Base-by-base conservation (phyloP, 1,140 invertebrate species). In the Oryctes rhinoceros region DNA sequence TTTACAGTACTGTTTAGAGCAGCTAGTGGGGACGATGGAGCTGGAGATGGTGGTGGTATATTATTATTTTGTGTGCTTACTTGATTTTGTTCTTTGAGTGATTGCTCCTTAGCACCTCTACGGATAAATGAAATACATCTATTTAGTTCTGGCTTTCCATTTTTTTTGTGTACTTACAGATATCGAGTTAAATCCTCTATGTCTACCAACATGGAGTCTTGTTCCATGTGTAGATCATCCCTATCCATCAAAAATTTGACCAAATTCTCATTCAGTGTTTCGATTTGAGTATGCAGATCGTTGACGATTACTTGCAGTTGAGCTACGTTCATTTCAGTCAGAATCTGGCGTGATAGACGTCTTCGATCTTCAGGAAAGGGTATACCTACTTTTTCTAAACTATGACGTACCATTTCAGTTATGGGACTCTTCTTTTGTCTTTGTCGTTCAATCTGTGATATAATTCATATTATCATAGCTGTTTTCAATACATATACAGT, bases 141-240 rank as follows among this genome's bases (percentile, higher is more conserved):
- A 37, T 35, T 11, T 39, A 24, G 39, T 76, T n/a, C 0, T 49
- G 5, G 0, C 13, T 74, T 7, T 35, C 7, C 7, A 76, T 49
- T 78, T 47, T 37, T 67, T 44, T 44, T n/a, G 74, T 78, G 49
- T 62, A 92, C 93, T 94, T 89, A 96, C 94, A 96, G 89, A 88
- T 96, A 97, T 91, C 96, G 91, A 47, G 96, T 97, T 62, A 98
- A 90, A 90, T 99, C 97, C 89, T 99, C 97, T 83, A 98, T 97
- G 87, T 99, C 97, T 5, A 98, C 96, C 79, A 99, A 91, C 95
- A 97, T 97, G 15, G 97, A 98, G 88, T 99, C 97, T 89, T 98
- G 97, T 82, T 96, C 95, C 96, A 98, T 98, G 88, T 98, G 96
- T 18, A 98, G 89, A 87, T 98, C 97, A 90, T 98, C 97, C 83